phyloP scores from a whole-genome alignment of 2,888 invertebrate species.

The Standfussiana lucernea region DNA sequence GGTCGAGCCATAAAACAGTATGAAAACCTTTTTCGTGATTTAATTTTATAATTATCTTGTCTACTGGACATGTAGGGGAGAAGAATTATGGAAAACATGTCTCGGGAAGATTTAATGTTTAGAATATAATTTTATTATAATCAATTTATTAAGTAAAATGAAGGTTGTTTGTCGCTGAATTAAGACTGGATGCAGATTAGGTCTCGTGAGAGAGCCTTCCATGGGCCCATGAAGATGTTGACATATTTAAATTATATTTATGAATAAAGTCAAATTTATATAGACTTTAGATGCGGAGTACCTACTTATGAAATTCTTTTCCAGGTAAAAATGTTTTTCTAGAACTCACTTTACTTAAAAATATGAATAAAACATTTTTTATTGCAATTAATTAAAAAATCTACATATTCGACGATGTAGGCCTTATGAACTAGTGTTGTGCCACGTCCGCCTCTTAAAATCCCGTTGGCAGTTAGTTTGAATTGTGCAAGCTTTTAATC shows the following conservation, averaged over 20 bases:
- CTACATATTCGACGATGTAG: constrained; percentile 1
- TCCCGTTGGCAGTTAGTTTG: constrained; percentile 72
- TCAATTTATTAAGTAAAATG: background rate
- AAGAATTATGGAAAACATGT: constrained; percentile 13
- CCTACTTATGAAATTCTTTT: too few species aligned
- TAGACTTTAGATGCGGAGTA: too few species aligned
- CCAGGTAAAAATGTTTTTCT: background rate
- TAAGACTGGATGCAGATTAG: background rate
- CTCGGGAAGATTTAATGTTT: constrained; percentile 7
- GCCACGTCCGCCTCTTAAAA: constrained; percentile 67
- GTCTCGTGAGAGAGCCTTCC: background rate
- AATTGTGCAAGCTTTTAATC: constrained; percentile 77
- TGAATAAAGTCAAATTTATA: background rate
- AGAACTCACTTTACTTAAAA: constrained; percentile 1
- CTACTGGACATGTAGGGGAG: constrained; percentile 59
- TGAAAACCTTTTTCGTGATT: constrained; percentile 66
- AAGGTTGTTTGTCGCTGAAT: background rate
- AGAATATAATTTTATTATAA: constrained; percentile 14
- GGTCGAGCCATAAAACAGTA: constrained; percentile 52
- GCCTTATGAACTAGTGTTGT: constrained; percentile 49
- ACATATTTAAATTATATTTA: too few species aligned
- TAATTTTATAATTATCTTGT: constrained; percentile 74
- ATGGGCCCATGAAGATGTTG: too few species aligned
- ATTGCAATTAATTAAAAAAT: constrained; percentile 18
- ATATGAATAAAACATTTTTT: constrained; percentile 28